Evolutionary conservation across 2,113 vertebrate genomes (phyloP).

Genomic region (Chitala chitala): DNA sequence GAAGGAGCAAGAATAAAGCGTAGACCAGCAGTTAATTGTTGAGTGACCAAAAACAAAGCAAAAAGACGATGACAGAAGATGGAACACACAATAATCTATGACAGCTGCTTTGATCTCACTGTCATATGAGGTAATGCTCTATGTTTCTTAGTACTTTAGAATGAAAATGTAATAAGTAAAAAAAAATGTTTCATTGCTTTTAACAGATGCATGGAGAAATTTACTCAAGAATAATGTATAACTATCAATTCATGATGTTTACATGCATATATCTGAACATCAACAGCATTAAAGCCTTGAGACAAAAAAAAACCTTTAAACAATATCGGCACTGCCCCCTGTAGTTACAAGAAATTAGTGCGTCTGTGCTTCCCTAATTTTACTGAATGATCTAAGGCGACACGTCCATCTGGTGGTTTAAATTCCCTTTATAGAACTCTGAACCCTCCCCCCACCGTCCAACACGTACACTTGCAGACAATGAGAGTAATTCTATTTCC

Average conservation of each 20-base stretch:
- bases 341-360: neutral
- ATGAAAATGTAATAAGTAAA: neutral
- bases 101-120: no score
- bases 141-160: no score
- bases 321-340: neutral
- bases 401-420: neutral
- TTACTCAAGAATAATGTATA: neutral
- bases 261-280: neutral
- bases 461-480: neutral
- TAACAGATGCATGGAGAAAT: neutral
- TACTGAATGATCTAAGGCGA: neutral
- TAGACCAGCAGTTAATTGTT: no score
- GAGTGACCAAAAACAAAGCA: no score
- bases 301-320: neutral
- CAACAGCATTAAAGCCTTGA: neutral
- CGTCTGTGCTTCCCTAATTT: neutral
- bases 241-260: neutral
- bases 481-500: constrained; percentile 20
- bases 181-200: neutral
- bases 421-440: constrained; percentile 17
- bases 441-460: constrained; percentile 2
- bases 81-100: no score
- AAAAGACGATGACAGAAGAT: no score
- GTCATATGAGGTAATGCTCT: no score
- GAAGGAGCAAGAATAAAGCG: no score